Conservation (phyloP, 2,888 invertebrate genomes). For the Tipula helvola region DNA sequence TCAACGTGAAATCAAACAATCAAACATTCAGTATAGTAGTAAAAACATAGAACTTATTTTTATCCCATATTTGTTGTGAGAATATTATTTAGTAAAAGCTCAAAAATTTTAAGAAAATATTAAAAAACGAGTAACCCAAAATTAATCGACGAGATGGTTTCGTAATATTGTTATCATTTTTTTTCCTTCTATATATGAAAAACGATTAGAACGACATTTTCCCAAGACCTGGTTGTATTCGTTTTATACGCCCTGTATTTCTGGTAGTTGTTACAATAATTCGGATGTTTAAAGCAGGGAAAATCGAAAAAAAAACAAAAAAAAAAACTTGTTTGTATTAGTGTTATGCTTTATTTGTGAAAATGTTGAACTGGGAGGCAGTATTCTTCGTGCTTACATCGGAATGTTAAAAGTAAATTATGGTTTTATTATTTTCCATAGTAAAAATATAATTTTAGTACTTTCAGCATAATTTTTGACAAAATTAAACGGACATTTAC, state of each 20-base stretch:
- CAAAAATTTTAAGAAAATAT: not conserved
- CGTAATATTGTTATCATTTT: slow-evolving; percentile 4
- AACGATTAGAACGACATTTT: slow-evolving; percentile 4
- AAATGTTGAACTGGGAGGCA: slow-evolving; percentile 4
- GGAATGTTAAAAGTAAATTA: not conserved
- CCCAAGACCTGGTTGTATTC: not conserved
- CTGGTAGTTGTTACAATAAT: slow-evolving; percentile 4
- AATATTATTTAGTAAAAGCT: not conserved
- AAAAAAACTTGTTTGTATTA: not conserved
- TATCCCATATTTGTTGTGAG: not conserved
- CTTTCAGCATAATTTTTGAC: not conserved
- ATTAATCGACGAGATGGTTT: slow-evolving; percentile 4
- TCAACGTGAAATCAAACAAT: slow-evolving; percentile 4
- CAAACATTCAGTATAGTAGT: not conserved
- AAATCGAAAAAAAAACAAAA: not conserved
- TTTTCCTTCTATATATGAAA: not conserved
- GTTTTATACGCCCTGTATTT: slow-evolving; percentile 4
- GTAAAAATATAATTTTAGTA: not conserved
- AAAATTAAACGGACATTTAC: not conserved
- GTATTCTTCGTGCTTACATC: not conserved
- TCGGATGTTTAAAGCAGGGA: slow-evolving; percentile 4
- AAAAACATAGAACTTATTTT: not conserved
- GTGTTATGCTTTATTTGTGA: not conserved
- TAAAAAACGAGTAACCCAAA: not conserved
- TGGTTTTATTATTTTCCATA: not conserved